Base-by-base conservation (phyloP, 2,888 invertebrate species). In the Terebella lapidaria region DNA sequence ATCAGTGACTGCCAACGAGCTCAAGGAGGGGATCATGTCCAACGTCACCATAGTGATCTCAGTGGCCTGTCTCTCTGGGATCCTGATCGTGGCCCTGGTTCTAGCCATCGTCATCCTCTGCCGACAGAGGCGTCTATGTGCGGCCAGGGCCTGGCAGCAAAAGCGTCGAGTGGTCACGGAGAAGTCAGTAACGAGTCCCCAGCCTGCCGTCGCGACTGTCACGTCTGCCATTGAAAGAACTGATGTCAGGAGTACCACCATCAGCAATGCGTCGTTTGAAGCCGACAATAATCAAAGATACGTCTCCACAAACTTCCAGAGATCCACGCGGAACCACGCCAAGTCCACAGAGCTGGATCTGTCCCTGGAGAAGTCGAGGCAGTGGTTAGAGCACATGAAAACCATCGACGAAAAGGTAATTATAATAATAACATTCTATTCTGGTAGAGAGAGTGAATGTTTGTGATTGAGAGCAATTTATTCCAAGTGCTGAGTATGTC, bases 11-110 rank as follows among this genome's bases (percentile, higher is more conserved):
- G 27, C 10, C 4, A 55, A n/a, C 15, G 15, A 5, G 30, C 4
- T 18, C 24, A 5, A 4, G 4, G 55, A 55, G 5, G 10, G 4
- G 25, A 10, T 22, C 30, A 22, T 22, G 35, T 22, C 29, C 20
- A 62, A 62, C 51, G 30, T 62, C 25, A 59, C 54, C 30, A 59
- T 62, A n/a, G 54, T 62, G 26, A 62, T 62, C 30, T 45, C 49
- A 24, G 57, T 62, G n/a, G 62, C 49, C 10, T 54, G 46, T n/a
- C 54, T 54, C 42, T 61, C 62, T 3, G 47, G 25, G 30, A 56
- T 62, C 46, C 53, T 62, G 51, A 57, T 54, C 20, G 46, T 58
- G 47, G 47, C 57, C 52, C 53, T 62, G 42, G 46, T 59, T 15
- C 54, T 56, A n/a, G 60, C 62, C 28, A 62, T 62, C 35, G 26